Conservation (phyloP, 92 coral and sea anemone species). For the Porites lobata region DNA sequence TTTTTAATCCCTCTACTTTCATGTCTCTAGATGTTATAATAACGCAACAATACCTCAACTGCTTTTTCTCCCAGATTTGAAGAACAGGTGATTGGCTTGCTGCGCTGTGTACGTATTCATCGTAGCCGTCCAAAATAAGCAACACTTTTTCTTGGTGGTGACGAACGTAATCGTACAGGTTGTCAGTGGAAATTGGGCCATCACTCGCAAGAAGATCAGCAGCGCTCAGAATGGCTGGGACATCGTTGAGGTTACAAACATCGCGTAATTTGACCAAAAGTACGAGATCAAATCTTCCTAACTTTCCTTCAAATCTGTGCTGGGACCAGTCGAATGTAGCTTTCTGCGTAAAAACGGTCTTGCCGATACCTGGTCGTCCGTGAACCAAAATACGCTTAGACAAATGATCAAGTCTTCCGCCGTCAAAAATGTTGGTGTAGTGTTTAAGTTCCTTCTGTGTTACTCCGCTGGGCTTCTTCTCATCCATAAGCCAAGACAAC, state of each 20-base stretch:
- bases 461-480: no score
- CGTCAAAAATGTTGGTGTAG: no score
- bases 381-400: no score
- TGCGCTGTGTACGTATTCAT: neutral
- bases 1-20: neutral
- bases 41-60: neutral
- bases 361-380: constrained; percentile 4
- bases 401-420: no score
- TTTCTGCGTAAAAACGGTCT: neutral
- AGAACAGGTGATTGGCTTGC: neutral
- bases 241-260: neutral
- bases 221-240: neutral
- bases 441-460: no score
- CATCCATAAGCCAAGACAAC: no score
- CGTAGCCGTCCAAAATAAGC: constrained; percentile 14
- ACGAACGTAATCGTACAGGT: neutral
- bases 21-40: neutral
- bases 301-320: neutral
- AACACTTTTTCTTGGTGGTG: constrained; percentile 11
- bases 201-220: constrained; percentile 3
- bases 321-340: constrained; percentile 10
- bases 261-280: neutral
- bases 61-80: neutral
- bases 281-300: neutral
- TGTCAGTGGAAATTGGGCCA: neutral